Evolutionary conservation across 2,888 invertebrate species (phyloP).

Genomic region (Agriopis marginaria): DNA sequence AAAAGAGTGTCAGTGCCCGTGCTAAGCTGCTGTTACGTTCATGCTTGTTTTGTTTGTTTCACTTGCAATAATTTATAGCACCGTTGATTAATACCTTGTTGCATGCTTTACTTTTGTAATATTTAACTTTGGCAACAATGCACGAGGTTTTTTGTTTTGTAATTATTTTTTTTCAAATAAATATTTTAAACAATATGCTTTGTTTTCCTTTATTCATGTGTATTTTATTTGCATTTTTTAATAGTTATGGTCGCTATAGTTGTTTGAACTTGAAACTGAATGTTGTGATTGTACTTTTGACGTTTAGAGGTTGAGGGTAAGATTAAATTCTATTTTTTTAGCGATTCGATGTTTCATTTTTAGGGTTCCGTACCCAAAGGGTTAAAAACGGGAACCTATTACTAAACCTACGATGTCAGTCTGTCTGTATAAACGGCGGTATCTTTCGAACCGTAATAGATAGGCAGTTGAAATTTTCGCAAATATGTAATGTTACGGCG

Average conservation of each 20-base stretch:
- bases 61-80: constrained; percentile 58
- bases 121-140: constrained; percentile 73
- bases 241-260: constrained; percentile 26
- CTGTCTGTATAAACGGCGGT: no score
- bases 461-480: no score
- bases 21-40: constrained; percentile 1
- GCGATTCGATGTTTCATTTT: constrained; percentile 60
- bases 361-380: no score
- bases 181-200: constrained; percentile 76
- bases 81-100: constrained; percentile 65
- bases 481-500: no score
- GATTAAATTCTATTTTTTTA: constrained; percentile 83
- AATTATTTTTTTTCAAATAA: constrained; percentile 79
- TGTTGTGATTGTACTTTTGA: constrained; percentile 74
- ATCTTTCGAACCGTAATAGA: no score
- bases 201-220: constrained; percentile 53
- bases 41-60: constrained; percentile 54
- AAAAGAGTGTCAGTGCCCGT: background rate
- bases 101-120: constrained; percentile 71
- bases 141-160: constrained; percentile 73
- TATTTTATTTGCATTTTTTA: background rate
- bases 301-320: constrained; percentile 68
- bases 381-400: no score
- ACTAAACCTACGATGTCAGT: no score
- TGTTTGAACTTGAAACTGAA: constrained; percentile 58